These are phyloP conservation scores for Piaya cayana DNA, from an alignment of 2,113 vertebrate genomes.

Conservation along the genomic window DNA sequence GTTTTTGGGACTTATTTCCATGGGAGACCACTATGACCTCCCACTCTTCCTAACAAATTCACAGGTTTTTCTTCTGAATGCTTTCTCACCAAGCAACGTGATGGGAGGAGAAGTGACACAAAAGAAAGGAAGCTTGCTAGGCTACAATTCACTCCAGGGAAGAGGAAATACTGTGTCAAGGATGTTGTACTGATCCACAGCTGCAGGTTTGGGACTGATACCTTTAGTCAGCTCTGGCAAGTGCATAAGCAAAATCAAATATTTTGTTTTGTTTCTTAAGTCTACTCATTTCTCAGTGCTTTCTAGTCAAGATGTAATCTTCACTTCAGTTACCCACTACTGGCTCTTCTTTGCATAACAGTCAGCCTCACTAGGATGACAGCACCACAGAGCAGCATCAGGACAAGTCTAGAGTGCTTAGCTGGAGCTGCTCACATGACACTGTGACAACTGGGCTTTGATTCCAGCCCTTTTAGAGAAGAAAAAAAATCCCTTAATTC, in stretches of 20 bases:
- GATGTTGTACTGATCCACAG: neutral
- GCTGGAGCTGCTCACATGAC: neutral
- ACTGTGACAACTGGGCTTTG: neutral
- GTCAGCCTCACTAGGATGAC: neutral
- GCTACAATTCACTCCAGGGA: neutral
- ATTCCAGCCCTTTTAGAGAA: neutral
- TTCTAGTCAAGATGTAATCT: neutral
- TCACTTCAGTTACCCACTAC: neutral
- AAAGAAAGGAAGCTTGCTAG: neutral
- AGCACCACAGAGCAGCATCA: neutral
- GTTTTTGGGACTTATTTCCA: neutral
- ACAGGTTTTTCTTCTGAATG: neutral
- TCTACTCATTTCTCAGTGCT: neutral
- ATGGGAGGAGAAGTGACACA: fast-evolving
- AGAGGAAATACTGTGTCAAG: neutral
- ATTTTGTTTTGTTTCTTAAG: neutral
- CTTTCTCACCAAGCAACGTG: neutral
- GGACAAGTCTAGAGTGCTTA: neutral
- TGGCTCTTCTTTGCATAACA: neutral
- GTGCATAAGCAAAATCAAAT: neutral
- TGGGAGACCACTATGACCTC: neutral
- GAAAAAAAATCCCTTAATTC: neutral
- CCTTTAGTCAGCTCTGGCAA: neutral
- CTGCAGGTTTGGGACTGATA: neutral
- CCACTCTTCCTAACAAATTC: neutral